Evolutionary conservation across 1,140 invertebrate species (phyloP).

Genomic region (Muscidifurax raptorellus): DNA sequence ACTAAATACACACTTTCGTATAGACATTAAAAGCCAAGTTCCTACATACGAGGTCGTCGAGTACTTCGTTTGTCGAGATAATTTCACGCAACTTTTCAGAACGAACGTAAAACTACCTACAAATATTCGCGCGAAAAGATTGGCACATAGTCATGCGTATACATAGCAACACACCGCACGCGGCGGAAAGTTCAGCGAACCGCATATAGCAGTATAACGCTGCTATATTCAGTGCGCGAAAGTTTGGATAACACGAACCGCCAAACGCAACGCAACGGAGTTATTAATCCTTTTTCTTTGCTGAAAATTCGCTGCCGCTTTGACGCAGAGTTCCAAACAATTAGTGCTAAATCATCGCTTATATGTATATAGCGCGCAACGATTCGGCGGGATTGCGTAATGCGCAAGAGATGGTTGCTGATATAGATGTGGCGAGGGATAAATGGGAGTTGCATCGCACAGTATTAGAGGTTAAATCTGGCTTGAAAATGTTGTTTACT

Average conservation of each 20-base stretch:
- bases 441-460: neutral
- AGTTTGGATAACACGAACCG: constrained; percentile 8
- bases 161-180: too few species aligned
- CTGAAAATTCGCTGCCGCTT: neutral
- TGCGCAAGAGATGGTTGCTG: neutral
- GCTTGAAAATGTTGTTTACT: neutral
- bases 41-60: neutral
- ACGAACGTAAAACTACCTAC: neutral
- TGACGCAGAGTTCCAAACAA: neutral
- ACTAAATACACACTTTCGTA: neutral
- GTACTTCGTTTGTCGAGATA: neutral
- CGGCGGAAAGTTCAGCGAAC: neutral
- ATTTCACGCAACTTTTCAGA: neutral
- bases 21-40: neutral
- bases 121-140: neutral
- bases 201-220: neutral
- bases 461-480: neutral
- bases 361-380: too few species aligned
- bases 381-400: neutral
- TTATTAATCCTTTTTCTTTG: neutral
- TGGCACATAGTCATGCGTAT: too few species aligned
- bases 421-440: neutral
- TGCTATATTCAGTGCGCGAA: neutral
- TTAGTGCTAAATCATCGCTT: neutral
- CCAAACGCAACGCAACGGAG: neutral